A percentile compares a stretch with the other conserved stretches of the same genome.
These are phyloP conservation scores for Ciconia maguari DNA, from an alignment of 2,113 vertebrate species.

Conservation along the genomic window DNA sequence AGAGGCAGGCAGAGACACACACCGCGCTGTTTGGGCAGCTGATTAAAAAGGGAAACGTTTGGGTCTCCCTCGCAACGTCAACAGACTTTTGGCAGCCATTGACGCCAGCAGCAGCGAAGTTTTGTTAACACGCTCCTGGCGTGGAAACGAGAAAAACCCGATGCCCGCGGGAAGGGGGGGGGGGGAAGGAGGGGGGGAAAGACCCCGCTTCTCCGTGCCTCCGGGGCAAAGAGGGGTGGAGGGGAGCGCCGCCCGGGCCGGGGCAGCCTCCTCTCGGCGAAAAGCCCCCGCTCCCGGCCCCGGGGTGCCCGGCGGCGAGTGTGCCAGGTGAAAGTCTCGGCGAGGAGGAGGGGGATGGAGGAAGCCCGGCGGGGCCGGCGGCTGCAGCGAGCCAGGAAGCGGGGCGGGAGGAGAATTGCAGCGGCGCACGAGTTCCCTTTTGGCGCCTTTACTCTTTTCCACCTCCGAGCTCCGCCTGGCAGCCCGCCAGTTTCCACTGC, in stretches of 20 bases:
- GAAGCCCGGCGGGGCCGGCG: not conserved
- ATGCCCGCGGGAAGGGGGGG: not conserved
- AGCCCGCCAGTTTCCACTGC: slow-evolving; percentile 66
- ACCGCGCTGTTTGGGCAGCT: not conserved
- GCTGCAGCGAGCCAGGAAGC: slow-evolving; percentile 37
- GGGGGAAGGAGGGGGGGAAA: not conserved
- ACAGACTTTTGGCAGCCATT: slow-evolving; percentile 44
- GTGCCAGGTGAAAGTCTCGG: not conserved
- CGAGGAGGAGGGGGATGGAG: not conserved
- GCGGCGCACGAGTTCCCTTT: slow-evolving; percentile 52
- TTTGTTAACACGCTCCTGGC: slow-evolving; percentile 35
- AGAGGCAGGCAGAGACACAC: slow-evolving; percentile 2
- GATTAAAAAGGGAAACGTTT: slow-evolving; percentile 43
- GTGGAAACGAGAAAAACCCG: slow-evolving; percentile 47
- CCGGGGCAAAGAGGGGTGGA: not conserved
- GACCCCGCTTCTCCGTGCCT: not conserved
- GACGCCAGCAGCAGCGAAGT: slow-evolving; percentile 56
- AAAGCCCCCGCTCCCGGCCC: not conserved
- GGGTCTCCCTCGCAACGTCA: slow-evolving; percentile 56
- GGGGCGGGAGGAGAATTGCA: slow-evolving; percentile 1
- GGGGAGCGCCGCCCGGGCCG: not conserved
- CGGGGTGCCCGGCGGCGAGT: not conserved
- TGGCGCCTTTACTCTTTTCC: slow-evolving; percentile 66
- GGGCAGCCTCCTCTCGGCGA: not conserved
- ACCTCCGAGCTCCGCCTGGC: slow-evolving; percentile 52